Conservation (phyloP, 1,140 invertebrate genomes). For the Reticulitermes speratus region DNA sequence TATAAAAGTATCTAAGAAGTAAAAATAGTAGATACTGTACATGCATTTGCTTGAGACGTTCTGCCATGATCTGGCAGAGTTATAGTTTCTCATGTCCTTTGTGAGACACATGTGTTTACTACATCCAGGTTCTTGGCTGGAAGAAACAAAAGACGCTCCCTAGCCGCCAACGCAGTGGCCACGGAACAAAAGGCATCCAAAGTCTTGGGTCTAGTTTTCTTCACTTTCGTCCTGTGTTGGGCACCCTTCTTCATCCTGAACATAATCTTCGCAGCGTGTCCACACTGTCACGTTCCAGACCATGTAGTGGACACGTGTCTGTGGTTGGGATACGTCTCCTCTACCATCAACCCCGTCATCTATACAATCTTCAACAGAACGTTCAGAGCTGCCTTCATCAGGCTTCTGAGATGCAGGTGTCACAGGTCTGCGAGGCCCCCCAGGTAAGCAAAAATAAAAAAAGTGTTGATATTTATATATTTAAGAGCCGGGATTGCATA, state of each 20-base stretch:
- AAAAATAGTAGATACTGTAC: too few relatives aligned
- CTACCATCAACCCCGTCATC: constrained; percentile 81
- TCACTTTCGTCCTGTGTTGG: constrained; percentile 89
- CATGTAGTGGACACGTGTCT: constrained; percentile 74
- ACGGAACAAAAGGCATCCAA: constrained; percentile 83
- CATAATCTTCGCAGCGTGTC: constrained; percentile 75
- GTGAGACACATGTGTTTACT: background rate
- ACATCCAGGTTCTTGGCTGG: constrained; percentile 62
- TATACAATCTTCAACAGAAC: constrained; percentile 89
- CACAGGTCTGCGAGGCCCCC: constrained; percentile 60
- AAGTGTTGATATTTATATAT: too few relatives aligned
- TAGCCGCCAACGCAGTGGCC: constrained; percentile 73
- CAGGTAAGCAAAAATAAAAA: constrained; percentile 44
- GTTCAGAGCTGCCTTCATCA: constrained; percentile 80
- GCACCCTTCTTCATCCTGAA: constrained; percentile 87
- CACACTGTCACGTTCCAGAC: constrained; percentile 63
- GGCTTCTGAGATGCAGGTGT: constrained; percentile 73
- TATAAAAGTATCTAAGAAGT: too few relatives aligned
- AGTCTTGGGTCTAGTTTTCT: constrained; percentile 82
- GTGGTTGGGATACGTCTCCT: constrained; percentile 88
- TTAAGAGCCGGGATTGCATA: too few relatives aligned
- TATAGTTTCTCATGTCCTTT: too few relatives aligned
- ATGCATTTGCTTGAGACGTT: too few relatives aligned
- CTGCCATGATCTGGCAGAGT: too few relatives aligned
- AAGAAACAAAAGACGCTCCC: constrained; percentile 59